Conservation (phyloP, 2,113 vertebrate species). For the Stegostoma tigrinum region DNA sequence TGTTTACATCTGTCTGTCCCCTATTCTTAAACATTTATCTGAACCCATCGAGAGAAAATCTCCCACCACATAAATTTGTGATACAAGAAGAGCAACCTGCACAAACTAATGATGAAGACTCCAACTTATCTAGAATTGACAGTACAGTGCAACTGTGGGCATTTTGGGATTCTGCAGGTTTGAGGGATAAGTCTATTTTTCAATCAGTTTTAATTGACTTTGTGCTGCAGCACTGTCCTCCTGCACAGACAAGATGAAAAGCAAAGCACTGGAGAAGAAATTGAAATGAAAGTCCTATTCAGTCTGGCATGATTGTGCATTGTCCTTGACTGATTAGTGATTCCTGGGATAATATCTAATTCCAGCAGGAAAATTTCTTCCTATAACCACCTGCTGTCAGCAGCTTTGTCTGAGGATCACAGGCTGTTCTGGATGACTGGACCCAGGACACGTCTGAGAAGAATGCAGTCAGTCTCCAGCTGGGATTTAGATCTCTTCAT, state of each 20-base stretch:
- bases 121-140: constrained; percentile 69
- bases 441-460: constrained; percentile 72
- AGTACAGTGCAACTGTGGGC: constrained; percentile 3
- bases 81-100: constrained; percentile 77
- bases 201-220: constrained; percentile 89
- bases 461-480: constrained; percentile 80
- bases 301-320: constrained; percentile 84
- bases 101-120: constrained; percentile 68
- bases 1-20: constrained; percentile 71
- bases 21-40: constrained; percentile 84
- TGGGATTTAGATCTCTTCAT: constrained; percentile 97
- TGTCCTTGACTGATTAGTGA: constrained; percentile 88
- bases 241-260: constrained; percentile 84
- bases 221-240: constrained; percentile 79
- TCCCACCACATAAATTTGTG: constrained; percentile 67
- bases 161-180: constrained; percentile 73
- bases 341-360: constrained; percentile 94
- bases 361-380: constrained; percentile 86
- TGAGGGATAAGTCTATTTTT: constrained; percentile 87
- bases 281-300: constrained; percentile 95
- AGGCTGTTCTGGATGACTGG: constrained; percentile 92
- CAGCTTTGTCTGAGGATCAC: constrained; percentile 90
- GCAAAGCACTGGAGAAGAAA: constrained; percentile 89
- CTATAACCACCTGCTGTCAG: constrained; percentile 81
- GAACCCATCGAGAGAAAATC: constrained; percentile 63